Conservation (phyloP, 2,113 vertebrate species). For the Brachionichthys hirsutus region DNA sequence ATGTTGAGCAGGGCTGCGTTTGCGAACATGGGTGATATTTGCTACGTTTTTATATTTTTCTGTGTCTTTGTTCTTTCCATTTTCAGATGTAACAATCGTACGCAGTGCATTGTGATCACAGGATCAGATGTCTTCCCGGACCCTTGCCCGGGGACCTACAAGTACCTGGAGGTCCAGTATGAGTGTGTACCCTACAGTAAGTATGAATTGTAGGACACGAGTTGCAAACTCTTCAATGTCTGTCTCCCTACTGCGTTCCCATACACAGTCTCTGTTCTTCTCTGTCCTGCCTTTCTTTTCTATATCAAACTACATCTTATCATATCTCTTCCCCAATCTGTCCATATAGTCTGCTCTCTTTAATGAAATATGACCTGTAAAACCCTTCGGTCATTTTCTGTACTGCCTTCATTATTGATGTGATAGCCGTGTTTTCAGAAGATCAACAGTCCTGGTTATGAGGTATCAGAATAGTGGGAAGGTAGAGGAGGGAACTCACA, state of each 20-base stretch:
- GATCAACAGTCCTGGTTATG: constrained; percentile 56
- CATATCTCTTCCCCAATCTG: constrained; percentile 39
- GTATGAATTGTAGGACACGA: constrained; percentile 77
- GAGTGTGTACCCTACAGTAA: constrained; percentile 99
- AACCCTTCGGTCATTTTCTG: constrained; percentile 61
- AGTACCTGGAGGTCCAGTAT: constrained; percentile 99
- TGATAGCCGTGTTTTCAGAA: constrained; percentile 57
- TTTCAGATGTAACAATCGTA: constrained; percentile 96
- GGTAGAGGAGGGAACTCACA: constrained; percentile 45
- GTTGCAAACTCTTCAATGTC: constrained; percentile 25
- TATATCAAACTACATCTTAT: constrained; percentile 31
- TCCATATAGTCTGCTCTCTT: constrained; percentile 50
- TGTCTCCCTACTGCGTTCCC: background rate
- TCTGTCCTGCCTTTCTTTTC: constrained; percentile 14
- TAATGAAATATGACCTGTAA: constrained; percentile 68
- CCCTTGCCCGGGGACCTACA: constrained; percentile 98
- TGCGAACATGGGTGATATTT: too few species aligned
- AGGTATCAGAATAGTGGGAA: constrained; percentile 50
- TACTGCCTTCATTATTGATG: constrained; percentile 68
- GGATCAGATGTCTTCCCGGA: constrained; percentile 99
- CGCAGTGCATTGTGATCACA: constrained; percentile 97
- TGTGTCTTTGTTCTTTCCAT: constrained; percentile 39
- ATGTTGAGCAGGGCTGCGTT: too few species aligned
- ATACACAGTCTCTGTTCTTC: constrained; percentile 18
- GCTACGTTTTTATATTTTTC: background rate